Evolutionary conservation across 2,797 vertebrate genomes (phyloP).

Genomic region (Eupleurogrammus muticus): DNA sequence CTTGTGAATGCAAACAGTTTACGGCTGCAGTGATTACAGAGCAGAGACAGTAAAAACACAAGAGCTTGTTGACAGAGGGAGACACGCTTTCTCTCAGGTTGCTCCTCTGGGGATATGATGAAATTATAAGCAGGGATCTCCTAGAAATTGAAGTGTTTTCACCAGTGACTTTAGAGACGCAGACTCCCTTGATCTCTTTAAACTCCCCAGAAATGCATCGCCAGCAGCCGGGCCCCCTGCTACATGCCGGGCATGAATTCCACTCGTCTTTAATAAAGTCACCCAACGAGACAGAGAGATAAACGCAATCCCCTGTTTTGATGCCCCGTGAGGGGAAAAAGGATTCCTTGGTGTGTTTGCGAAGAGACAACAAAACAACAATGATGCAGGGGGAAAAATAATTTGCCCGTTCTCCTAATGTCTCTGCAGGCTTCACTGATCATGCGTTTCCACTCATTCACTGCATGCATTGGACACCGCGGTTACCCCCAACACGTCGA

Average conservation of each 20-base stretch:
- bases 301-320: conserved; percentile 71
- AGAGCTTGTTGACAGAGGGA: conserved; percentile 45
- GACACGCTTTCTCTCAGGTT: conserved; percentile 9
- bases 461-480: neutral
- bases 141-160: conserved; percentile 50
- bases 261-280: conserved; percentile 72
- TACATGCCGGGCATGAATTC: conserved; percentile 62
- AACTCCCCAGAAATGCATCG: conserved; percentile 71
- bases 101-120: conserved; percentile 41
- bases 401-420: conserved; percentile 19
- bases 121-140: conserved; percentile 44
- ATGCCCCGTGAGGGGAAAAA: conserved; percentile 57
- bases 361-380: conserved; percentile 43
- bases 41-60: neutral
- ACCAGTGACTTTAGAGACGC: conserved; percentile 28
- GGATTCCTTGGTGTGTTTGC: conserved; percentile 48
- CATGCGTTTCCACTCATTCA: conserved; percentile 34
- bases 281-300: conserved; percentile 55
- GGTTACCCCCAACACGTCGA: neutral
- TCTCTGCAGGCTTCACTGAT: conserved; percentile 12
- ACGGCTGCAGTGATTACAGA: conserved; percentile 19
- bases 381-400: conserved; percentile 40
- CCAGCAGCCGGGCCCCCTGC: conserved; percentile 54
- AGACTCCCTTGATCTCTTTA: conserved; percentile 70
- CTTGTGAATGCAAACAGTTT: conserved; percentile 50